Conservation (phyloP, 1,140 invertebrate species). For the Aphidius gifuensis region DNA sequence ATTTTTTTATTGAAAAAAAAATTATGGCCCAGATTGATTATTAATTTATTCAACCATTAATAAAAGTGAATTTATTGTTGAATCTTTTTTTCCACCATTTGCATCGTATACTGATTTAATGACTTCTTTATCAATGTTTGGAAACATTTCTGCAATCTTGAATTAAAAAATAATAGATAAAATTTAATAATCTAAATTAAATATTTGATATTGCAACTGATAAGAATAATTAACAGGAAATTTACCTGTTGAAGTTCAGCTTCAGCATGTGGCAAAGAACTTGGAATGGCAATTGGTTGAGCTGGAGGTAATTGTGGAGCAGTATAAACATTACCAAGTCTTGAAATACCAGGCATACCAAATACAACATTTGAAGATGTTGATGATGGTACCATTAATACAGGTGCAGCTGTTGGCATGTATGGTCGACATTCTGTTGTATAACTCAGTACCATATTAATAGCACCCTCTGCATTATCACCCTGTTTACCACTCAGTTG, state of each 20-base stretch:
- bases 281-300: constrained; percentile 48
- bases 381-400: constrained; percentile 63
- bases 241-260: constrained; percentile 75
- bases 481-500: constrained; percentile 88
- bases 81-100: constrained; percentile 86
- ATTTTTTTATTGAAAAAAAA: constrained; percentile 17
- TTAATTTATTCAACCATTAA: constrained; percentile 71
- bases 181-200: constrained; percentile 2
- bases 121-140: constrained; percentile 87
- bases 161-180: constrained; percentile 38
- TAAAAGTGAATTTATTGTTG: constrained; percentile 86
- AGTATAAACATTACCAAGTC: constrained; percentile 51
- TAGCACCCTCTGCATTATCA: constrained; percentile 86
- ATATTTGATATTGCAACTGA: too few species aligned
- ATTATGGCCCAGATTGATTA: neutral
- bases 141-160: constrained; percentile 95
- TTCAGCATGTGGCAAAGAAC: constrained; percentile 56
- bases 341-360: constrained; percentile 44
- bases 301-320: constrained; percentile 40
- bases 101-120: constrained; percentile 87
- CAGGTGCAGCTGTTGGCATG: constrained; percentile 46
- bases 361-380: constrained; percentile 40
- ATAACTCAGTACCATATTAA: constrained; percentile 74
- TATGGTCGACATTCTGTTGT: constrained; percentile 49
- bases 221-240: neutral